Base-by-base conservation (phyloP, 2,113 vertebrate genomes). In the Ornithorhynchus anatinus region DNA sequence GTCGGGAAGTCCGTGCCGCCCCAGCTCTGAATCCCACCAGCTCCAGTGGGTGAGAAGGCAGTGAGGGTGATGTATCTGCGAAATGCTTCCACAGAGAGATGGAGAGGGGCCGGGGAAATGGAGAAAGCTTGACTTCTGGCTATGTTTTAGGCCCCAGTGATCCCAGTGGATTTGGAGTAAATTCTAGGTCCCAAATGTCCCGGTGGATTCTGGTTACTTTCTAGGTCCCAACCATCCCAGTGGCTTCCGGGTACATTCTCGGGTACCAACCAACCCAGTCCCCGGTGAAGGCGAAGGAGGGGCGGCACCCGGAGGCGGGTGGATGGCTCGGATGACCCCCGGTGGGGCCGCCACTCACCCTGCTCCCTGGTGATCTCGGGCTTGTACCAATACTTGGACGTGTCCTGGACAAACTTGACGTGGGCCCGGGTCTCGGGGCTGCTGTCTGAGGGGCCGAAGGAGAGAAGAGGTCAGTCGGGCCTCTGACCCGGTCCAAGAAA, bases 381-480 rank as follows among this genome's bases (percentile, higher is more conserved):
- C 72, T 98, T 99, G 90, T 99, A 99, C 98, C 98, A 99, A 89
- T 96, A 99, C 88, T 97, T 99, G 74, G 97, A 96, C 17, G 98
- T 99, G 84, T 99, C 98, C 89, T 99, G 97, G 43, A 99, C 98
- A 92, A 99, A 99, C 85, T 99, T 99, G 75, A 98, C 95, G 5
- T 96, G 97, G 35, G 98, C 91, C 79, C 94, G 94, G 13, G 94
- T 96, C 82, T 99, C 98, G 0, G 96, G 96, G 75, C 95, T 97
- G 71, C 95, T 94, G 78, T 99, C 98, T 99, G 82, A 39, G 73
- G 4, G 77, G 53, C 16, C 16, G 6, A 61, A 63, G 32, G 51
- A 29, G 4, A 59, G 31, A 61, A 51, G 1, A 39, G 42, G 50
- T 12, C 72, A 44, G 3, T 59, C 51, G 65, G 5, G 9, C 38